Conservation (phyloP, 2,113 vertebrate genomes). For the Ptyas mucosa region DNA sequence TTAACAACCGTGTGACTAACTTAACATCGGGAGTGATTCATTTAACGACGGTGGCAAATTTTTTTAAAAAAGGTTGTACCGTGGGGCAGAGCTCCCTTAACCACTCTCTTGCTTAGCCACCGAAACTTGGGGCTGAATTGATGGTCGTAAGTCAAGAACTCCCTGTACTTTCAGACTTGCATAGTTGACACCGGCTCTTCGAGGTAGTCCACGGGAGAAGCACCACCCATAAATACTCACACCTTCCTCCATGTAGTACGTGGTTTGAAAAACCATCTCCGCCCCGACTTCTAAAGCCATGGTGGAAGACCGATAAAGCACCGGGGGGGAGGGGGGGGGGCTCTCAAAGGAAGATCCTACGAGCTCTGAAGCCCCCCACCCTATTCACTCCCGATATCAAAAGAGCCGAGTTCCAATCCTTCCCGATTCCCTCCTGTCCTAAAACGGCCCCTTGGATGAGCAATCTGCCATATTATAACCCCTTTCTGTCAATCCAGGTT, state of each 20-base stretch:
- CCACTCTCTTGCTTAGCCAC: background rate
- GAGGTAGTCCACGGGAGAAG: background rate
- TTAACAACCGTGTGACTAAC: background rate
- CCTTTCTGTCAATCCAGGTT: background rate
- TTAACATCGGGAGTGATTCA: background rate
- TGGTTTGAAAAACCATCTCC: background rate
- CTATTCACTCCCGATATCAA: background rate
- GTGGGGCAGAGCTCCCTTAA: background rate
- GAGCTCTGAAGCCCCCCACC: background rate
- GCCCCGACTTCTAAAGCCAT: background rate
- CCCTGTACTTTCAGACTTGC: background rate
- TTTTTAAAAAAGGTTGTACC: no score
- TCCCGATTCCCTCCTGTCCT: background rate
- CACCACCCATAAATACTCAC: background rate
- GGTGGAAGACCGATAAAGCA: background rate
- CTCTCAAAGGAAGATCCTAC: background rate
- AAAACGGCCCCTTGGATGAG: background rate
- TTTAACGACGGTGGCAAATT: no score
- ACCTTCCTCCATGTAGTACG: background rate
- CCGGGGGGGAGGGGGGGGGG: no score
- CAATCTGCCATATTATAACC: background rate
- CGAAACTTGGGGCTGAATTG: background rate
- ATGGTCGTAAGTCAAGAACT: background rate
- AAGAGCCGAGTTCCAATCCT: background rate
- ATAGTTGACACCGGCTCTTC: background rate